These are phyloP conservation scores for Isaurus tuberculatus DNA, from an alignment of 92 coral and sea anemone species.

Conservation along the genomic window DNA sequence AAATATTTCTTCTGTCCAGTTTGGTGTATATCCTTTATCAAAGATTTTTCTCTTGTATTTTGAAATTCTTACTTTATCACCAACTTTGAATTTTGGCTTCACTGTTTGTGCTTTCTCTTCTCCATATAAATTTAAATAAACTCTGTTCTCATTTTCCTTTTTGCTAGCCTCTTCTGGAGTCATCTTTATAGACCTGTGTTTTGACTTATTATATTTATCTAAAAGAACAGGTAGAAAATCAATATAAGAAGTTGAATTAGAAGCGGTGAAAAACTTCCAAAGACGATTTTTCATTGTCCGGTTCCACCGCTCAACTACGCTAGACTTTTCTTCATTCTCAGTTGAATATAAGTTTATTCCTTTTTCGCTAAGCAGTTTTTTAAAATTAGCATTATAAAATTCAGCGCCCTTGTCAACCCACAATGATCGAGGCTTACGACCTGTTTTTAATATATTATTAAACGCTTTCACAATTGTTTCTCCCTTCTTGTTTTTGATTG, in stretches of 20 bases:
- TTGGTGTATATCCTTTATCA: too few species aligned
- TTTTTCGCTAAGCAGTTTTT: background rate
- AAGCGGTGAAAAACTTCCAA: conserved; percentile 40
- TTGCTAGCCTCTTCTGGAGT: conserved; percentile 19
- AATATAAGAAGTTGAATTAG: conserved; percentile 2
- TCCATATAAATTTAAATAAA: conserved; percentile 27
- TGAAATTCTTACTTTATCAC: too few species aligned
- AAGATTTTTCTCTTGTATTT: too few species aligned
- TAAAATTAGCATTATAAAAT: too few species aligned
- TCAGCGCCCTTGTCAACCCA: too few species aligned
- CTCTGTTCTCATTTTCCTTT: background rate
- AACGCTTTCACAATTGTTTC: background rate
- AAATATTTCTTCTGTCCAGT: too few species aligned
- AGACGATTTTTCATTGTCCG: conserved; percentile 31
- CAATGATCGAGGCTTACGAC: too few species aligned
- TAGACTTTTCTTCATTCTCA: conserved; percentile 29
- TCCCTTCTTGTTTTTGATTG: conserved; percentile 7
- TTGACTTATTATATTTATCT: conserved; percentile 22
- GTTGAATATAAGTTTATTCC: conserved; percentile 4
- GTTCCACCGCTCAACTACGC: conserved; percentile 28
- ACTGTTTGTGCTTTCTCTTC: too few species aligned
- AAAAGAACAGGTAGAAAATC: conserved; percentile 15
- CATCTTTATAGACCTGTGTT: conserved; percentile 32
- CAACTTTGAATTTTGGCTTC: too few species aligned
- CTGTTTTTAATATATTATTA: too few species aligned